Percentiles rank a stretch among this genome's conserved stretches.
phyloP scores from a whole-genome alignment of 2,888 invertebrate genomes.

The Drosophila bunnanda region DNA sequence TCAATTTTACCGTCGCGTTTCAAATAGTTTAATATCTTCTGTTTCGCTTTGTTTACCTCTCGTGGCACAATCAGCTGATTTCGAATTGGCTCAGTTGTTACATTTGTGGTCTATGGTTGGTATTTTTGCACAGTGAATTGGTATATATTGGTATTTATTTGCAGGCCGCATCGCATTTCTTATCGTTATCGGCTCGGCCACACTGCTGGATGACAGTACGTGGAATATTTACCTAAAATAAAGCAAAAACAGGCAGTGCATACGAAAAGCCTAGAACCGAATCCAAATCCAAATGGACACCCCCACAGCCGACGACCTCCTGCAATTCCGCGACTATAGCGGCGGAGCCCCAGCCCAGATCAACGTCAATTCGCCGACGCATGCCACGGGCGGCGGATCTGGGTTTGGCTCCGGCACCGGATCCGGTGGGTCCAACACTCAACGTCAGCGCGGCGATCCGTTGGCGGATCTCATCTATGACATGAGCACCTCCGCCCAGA shows the following conservation, averaged over 20 bases:
- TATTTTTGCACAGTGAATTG: not conserved
- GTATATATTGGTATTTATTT: not conserved
- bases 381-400: slow-evolving; percentile 61
- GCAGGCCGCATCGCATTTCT: too few species aligned
- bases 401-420: slow-evolving; percentile 28
- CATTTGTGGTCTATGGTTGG: not conserved
- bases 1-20: not conserved
- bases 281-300: slow-evolving; percentile 62
- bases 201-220: slow-evolving; percentile 40
- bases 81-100: too few species aligned
- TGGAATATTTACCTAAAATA: slow-evolving; percentile 46
- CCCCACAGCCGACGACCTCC: slow-evolving; percentile 85
- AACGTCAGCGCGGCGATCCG: slow-evolving; percentile 81
- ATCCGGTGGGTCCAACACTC: slow-evolving; percentile 39
- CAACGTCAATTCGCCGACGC: slow-evolving; percentile 87
- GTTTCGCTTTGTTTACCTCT: not conserved
- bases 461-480: slow-evolving; percentile 83
- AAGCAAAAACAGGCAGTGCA: slow-evolving; percentile 1
- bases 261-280: not conserved
- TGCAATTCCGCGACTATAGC: slow-evolving; percentile 91
- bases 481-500: slow-evolving; percentile 80
- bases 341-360: slow-evolving; percentile 88
- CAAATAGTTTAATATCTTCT: not conserved
- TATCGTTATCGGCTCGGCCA: not conserved
- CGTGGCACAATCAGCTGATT: not conserved